These are phyloP conservation scores for Cotesia congregata DNA, from an alignment of 2,888 invertebrate species.

Conservation along the genomic window DNA sequence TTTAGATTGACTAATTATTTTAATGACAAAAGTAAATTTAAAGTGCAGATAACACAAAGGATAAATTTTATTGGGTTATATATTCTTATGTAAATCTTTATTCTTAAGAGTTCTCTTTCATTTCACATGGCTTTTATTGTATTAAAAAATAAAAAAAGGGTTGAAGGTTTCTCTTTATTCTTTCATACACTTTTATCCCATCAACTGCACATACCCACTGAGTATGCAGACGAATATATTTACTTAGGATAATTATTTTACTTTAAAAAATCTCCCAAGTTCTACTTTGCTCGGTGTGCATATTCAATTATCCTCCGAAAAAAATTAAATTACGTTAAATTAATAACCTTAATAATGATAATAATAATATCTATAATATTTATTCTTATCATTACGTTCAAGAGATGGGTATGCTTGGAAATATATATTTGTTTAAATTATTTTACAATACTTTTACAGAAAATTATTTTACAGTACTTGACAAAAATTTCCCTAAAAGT, in stretches of 20 bases:
- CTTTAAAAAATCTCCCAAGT: slow-evolving; percentile 56
- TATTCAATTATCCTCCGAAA: slow-evolving; percentile 27
- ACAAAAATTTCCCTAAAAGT: no score
- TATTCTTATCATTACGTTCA: slow-evolving; percentile 4
- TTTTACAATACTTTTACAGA: neutral
- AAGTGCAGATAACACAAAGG: neutral
- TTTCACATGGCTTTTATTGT: slow-evolving; percentile 5
- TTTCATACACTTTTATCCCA: slow-evolving; percentile 28
- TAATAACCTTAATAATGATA: neutral
- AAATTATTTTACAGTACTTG: neutral
- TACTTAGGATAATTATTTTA: slow-evolving; percentile 66
- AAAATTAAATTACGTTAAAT: slow-evolving; percentile 21
- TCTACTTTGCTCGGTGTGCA: slow-evolving; percentile 53
- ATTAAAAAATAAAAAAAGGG: neutral
- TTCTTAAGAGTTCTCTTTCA: slow-evolving; percentile 48
- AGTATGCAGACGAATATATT: slow-evolving; percentile 59
- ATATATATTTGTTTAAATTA: neutral
- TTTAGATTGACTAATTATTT: no score
- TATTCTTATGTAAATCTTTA: slow-evolving; percentile 69
- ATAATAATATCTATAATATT: neutral
- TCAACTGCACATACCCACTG: slow-evolving; percentile 39
- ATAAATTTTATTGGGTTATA: slow-evolving; percentile 52
- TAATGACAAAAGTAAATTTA: slow-evolving; percentile 30
- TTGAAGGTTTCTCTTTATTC: slow-evolving; percentile 15
- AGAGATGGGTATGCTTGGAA: neutral